These are phyloP conservation scores for Sesia bembeciformis DNA, from an alignment of 2,888 invertebrate species.

Conservation along the genomic window DNA sequence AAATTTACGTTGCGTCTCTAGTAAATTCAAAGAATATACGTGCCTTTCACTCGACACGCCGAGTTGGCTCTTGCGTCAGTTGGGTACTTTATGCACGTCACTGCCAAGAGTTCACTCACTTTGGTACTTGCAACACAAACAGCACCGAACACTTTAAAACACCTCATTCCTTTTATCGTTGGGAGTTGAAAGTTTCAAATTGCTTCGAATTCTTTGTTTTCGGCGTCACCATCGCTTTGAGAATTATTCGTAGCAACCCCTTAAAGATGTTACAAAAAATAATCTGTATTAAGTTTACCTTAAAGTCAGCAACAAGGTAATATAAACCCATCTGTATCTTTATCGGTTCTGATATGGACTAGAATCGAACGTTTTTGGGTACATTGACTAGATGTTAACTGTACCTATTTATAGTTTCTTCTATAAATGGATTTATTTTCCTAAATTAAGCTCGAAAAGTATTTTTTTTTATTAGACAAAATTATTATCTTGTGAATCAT, in stretches of 20 bases:
- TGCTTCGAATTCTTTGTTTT: background rate
- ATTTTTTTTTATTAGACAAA: background rate
- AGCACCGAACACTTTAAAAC: background rate
- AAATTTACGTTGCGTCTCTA: background rate
- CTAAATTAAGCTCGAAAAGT: background rate
- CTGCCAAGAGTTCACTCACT: slow-evolving; percentile 35
- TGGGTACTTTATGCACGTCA: slow-evolving; percentile 10
- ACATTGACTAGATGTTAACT: background rate
- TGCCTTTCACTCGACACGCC: background rate
- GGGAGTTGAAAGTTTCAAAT: background rate
- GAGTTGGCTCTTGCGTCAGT: background rate
- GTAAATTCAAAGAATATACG: background rate
- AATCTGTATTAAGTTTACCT: too few species aligned
- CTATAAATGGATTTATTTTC: background rate
- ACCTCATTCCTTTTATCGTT: background rate
- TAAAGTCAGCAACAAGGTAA: too few species aligned
- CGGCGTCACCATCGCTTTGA: too few species aligned
- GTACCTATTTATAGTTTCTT: background rate
- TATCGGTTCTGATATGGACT: too few species aligned
- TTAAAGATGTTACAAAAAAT: too few species aligned
- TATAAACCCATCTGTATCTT: too few species aligned
- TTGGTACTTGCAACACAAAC: slow-evolving; percentile 23
- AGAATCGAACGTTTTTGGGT: too few species aligned
- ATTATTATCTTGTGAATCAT: too few species aligned
- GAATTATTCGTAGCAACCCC: too few species aligned